These are phyloP conservation scores for Clarias laeviceps DNA, from an alignment of 2,797 vertebrate species.

Conservation along the genomic window DNA sequence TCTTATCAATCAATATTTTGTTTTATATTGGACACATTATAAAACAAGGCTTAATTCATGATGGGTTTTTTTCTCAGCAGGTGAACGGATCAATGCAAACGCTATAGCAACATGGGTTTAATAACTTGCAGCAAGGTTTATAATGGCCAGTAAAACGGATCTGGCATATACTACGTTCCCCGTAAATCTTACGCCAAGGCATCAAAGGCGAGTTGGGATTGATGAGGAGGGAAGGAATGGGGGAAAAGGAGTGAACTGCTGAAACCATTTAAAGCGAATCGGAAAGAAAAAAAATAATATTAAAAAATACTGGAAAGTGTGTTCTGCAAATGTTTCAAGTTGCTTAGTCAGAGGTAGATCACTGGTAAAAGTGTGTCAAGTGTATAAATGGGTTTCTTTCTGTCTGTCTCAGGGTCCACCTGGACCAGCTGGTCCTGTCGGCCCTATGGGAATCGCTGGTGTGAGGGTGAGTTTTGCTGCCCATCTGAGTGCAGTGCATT, in stretches of 20 bases:
- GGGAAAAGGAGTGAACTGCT: conserved; percentile 15
- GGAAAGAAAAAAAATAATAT: neutral
- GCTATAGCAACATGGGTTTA: neutral
- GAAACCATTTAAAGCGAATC: conserved; percentile 7
- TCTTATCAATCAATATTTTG: neutral
- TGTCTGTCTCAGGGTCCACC: conserved; percentile 79
- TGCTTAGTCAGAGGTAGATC: conserved; percentile 39
- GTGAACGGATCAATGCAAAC: neutral
- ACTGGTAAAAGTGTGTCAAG: conserved; percentile 22
- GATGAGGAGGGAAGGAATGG: conserved; percentile 56
- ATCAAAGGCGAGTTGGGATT: conserved; percentile 65
- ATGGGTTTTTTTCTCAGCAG: neutral
- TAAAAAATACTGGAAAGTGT: neutral
- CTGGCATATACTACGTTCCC: conserved; percentile 68
- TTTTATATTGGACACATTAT: neutral
- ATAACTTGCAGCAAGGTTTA: conserved; percentile 40
- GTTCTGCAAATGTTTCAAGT: conserved; percentile 35
- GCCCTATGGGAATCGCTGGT: conserved; percentile 86
- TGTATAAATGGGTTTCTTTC: conserved; percentile 36
- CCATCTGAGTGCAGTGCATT: neutral
- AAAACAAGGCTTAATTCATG: neutral
- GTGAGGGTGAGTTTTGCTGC: conserved; percentile 79
- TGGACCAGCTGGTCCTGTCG: conserved; percentile 81
- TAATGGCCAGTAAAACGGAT: conserved; percentile 68
- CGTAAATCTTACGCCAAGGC: conserved; percentile 67